phyloP scores from a whole-genome alignment of 1,140 invertebrate genomes.

The Drosophila navojoa region DNA sequence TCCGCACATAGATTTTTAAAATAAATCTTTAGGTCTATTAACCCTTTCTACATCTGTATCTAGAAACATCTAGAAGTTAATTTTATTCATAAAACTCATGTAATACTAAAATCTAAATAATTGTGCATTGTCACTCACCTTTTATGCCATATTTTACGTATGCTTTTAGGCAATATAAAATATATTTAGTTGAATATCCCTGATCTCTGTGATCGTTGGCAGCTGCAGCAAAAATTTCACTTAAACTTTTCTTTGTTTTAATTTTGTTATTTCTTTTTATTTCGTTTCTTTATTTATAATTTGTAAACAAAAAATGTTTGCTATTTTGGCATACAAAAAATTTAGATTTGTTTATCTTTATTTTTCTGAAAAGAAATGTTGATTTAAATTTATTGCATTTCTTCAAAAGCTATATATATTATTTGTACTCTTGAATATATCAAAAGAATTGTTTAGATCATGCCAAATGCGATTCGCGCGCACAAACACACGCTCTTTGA shows the following conservation, averaged over 20 bases:
- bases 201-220: conserved; percentile 18
- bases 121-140: conserved; percentile 24
- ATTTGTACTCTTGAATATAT: neutral
- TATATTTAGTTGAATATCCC: conserved; percentile 22
- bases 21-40: too few species aligned
- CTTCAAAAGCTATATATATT: conserved; percentile 20
- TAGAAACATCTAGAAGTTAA: too few species aligned
- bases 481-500: conserved; percentile 5
- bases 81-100: too few species aligned
- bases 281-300: conserved; percentile 16
- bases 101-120: neutral
- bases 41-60: too few species aligned
- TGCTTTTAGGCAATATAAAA: neutral
- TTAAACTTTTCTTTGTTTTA: conserved; percentile 24
- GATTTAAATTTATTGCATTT: conserved; percentile 41
- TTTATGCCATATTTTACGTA: conserved; percentile 27
- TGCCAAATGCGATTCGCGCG: conserved; percentile 16
- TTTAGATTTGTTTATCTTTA: conserved; percentile 25
- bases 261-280: conserved; percentile 14
- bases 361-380: conserved; percentile 51
- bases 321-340: conserved; percentile 42
- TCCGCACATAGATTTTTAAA: too few species aligned
- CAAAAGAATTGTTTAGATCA: conserved; percentile 37
- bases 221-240: conserved; percentile 25
- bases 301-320: conserved; percentile 27